Base-by-base conservation (phyloP, 1,140 invertebrate species). In the Ylistrum balloti region DNA sequence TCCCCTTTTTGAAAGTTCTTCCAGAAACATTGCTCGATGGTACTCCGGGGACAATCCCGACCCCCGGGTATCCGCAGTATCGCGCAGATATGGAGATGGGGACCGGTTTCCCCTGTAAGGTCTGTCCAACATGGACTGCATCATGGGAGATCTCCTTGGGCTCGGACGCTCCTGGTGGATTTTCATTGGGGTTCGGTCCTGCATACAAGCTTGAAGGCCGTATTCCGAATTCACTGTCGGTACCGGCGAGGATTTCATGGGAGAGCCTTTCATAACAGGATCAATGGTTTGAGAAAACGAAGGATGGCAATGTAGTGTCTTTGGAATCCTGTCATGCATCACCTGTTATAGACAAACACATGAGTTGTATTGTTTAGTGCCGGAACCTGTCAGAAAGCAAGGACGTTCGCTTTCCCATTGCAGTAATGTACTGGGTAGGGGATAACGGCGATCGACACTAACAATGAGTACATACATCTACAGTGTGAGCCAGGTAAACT, bases 201-300 rank as follows among this genome's bases (percentile, higher is more conserved):
- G 35, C 35, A 74, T 74, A n/a, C 56, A 74, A n/a, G 22, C 22
- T n/a, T 74, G 56, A 74, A 74, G 56, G 56, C 56, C 56, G 17
- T 74, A 74, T n/a, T 74, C 56, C 22, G 56, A 11, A 74, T 74
- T 74, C 56, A 74, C 5, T 5, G 28, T 74, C 22, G 56, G 56
- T 7, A 74, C 56, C 56, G 56, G 56, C 0, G 56, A 74, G 9
- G 56, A 74, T 74, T 74, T 74, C 56, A 74, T 74, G 5, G 56
- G 56, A n/a, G 56, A 74, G n/a, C 56, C 56, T 74, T 74, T 74
- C 56, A 74, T 74, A 5, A 5, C 56, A 5, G n/a, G 56, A 74
- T 74, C 56, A n/a, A 74, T 74, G 56, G n/a, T 74, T 74, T 74
- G 56, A 28, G 56, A 74, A 74, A 74, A 74, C n/a, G 56, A 74